phyloP scores from a whole-genome alignment of 2,113 vertebrate species.

The Megaceryle torquata region DNA sequence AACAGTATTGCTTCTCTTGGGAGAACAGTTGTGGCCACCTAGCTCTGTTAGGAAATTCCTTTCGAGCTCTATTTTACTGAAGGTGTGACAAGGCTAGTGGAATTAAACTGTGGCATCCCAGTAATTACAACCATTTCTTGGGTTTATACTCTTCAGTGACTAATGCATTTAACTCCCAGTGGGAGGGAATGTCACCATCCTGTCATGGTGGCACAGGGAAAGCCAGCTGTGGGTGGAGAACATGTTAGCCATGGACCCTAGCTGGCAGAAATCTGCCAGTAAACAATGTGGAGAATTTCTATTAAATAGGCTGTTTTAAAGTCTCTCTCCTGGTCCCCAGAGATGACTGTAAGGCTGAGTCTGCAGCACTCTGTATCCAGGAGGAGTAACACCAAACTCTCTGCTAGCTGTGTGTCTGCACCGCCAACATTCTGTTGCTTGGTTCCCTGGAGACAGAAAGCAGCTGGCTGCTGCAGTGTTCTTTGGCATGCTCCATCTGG shows the following conservation, averaged over 20 bases:
- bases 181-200: neutral
- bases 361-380: neutral
- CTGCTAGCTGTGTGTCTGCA: neutral
- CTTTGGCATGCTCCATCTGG: neutral
- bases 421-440: neutral
- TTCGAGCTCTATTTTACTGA: neutral
- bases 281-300: neutral
- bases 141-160: neutral
- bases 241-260: accelerated
- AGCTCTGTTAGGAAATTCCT: neutral
- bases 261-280: neutral
- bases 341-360: neutral
- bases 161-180: neutral
- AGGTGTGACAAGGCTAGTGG: neutral
- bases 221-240: neutral
- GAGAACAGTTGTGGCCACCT: neutral
- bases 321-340: neutral
- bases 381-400: neutral
- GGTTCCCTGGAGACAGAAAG: neutral
- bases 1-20: neutral
- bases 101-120: neutral
- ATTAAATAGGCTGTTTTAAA: neutral
- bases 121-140: neutral
- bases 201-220: neutral
- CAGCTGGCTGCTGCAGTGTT: neutral